Conservation (phyloP, 2,113 vertebrate genomes). For the Arothron firmamentum region DNA sequence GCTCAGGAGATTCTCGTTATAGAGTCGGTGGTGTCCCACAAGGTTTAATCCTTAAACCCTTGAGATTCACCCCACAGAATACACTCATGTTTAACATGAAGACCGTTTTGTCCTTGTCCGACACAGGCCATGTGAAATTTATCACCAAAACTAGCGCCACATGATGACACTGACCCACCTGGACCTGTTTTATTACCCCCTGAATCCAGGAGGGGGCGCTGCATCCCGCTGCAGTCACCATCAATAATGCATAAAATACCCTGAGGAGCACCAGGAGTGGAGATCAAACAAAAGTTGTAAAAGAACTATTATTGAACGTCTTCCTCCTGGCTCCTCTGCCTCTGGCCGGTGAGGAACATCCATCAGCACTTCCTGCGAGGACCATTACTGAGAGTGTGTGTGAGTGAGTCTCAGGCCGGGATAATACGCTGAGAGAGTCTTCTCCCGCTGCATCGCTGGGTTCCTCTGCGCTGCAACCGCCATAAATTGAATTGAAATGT, state of each 20-base stretch:
- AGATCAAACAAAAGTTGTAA: background rate
- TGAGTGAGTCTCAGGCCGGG: background rate
- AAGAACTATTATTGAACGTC: no score
- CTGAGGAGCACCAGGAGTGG: background rate
- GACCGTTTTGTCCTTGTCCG: no score
- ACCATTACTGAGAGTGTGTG: constrained; percentile 26
- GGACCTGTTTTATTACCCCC: background rate
- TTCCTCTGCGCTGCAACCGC: background rate
- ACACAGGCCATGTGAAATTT: background rate
- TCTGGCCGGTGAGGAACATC: constrained; percentile 10
- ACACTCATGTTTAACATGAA: no score
- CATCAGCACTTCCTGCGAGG: constrained; percentile 43
- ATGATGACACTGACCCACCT: no score
- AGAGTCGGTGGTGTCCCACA: no score
- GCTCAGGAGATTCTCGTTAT: background rate
- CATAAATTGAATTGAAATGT: background rate
- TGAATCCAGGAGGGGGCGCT: background rate
- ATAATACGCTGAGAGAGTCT: constrained; percentile 20
- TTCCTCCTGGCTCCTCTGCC: background rate
- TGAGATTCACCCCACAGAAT: no score
- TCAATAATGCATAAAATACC: background rate
- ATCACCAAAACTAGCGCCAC: no score
- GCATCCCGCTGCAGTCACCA: background rate
- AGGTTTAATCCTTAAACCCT: no score
- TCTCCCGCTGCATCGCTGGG: constrained; percentile 21